These are phyloP conservation scores for Microhierax caerulescens DNA, from an alignment of 2,797 vertebrate species.

Conservation along the genomic window DNA sequence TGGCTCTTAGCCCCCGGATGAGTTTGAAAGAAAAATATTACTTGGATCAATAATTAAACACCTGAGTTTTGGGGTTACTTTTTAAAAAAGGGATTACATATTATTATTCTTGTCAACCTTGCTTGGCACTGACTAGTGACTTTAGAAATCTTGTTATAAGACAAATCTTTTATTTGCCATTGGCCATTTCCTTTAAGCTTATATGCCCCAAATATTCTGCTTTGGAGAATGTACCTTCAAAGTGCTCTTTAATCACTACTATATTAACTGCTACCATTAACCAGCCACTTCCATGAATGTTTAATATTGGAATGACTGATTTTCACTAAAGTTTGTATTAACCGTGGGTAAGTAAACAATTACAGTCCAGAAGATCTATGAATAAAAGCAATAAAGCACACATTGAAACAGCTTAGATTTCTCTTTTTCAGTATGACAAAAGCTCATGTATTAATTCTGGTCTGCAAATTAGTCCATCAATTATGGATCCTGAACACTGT, in stretches of 20 bases:
- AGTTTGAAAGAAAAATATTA: slow-evolving; percentile 61
- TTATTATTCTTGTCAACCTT: slow-evolving; percentile 49
- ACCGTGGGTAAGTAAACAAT: neutral
- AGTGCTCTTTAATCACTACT: slow-evolving; percentile 25
- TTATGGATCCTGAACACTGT: neutral
- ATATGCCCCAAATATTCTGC: slow-evolving; percentile 2
- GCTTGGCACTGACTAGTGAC: slow-evolving; percentile 17
- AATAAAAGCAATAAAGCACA: neutral
- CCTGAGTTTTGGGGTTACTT: slow-evolving; percentile 34
- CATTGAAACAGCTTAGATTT: neutral
- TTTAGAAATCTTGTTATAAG: slow-evolving; percentile 32
- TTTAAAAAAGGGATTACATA: neutral
- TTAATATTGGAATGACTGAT: neutral
- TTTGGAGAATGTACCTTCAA: slow-evolving; percentile 13
- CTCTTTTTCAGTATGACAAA: neutral
- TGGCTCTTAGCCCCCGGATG: slow-evolving; percentile 7
- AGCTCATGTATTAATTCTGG: neutral
- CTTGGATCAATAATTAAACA: slow-evolving; percentile 71
- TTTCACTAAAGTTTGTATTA: neutral
- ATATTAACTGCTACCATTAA: neutral
- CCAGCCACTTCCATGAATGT: neutral
- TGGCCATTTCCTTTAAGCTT: slow-evolving; percentile 23
- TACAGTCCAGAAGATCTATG: neutral
- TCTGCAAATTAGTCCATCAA: slow-evolving; percentile 3
- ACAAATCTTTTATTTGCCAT: slow-evolving; percentile 44